Percentiles rank a stretch among this genome's conserved stretches.
Evolutionary conservation across 2,113 vertebrate species (phyloP).

Genomic region (Danionella cerebrum): DNA sequence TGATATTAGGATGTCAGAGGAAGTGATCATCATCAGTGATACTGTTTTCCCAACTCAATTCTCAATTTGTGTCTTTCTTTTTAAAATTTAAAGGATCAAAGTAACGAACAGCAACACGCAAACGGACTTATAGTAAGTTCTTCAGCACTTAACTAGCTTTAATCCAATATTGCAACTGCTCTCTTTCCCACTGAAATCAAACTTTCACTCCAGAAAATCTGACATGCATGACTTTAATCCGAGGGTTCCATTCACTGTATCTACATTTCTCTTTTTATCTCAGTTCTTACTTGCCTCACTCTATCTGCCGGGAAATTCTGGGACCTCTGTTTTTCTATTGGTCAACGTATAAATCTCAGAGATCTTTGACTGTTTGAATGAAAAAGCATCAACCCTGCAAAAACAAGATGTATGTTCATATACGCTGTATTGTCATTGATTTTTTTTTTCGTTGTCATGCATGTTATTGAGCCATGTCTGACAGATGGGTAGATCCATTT

Average conservation of each 20-base stretch:
- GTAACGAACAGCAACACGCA: conserved; percentile 98
- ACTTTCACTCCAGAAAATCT: conserved; percentile 37
- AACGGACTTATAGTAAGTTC: conserved; percentile 99
- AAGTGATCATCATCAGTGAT: not conserved
- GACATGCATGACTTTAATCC: conserved; percentile 57
- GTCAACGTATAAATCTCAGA: not conserved
- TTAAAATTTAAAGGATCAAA: conserved; percentile 93
- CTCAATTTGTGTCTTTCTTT: conserved; percentile 31
- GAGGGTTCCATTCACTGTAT: conserved; percentile 36
- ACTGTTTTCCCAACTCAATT: not conserved
- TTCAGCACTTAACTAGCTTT: conserved; percentile 54
- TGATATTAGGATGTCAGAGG: not conserved
- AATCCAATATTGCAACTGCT: conserved; percentile 47
- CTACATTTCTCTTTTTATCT: conserved; percentile 35
- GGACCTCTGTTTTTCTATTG: not conserved
- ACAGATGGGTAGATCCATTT: conserved; percentile 36
- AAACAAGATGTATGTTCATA: not conserved
- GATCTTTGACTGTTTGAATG: conserved; percentile 9
- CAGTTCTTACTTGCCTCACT: conserved; percentile 22
- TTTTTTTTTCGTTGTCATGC: conserved; percentile 31
- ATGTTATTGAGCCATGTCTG: conserved; percentile 46
- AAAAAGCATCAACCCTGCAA: conserved; percentile 27
- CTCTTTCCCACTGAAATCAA: conserved; percentile 48
- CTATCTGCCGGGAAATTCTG: conserved; percentile 1
- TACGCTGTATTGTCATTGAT: conserved; percentile 33